Percentiles rank a stretch among this genome's conserved stretches.
Conservation (phyloP, 2,888 invertebrate species). For the Nemoura dubitans region DNA sequence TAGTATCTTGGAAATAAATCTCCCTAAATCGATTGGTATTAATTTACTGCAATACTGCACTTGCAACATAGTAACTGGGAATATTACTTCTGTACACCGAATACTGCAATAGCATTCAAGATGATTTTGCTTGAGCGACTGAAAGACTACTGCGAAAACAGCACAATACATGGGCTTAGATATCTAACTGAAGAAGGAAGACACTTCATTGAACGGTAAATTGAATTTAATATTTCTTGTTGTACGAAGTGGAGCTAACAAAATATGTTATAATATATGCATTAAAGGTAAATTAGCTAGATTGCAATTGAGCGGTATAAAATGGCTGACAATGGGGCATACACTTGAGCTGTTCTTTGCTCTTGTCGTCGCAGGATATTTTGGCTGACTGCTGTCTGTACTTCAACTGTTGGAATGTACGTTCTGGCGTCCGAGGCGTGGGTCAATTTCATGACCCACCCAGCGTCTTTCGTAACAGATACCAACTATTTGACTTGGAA, state of each 20-base stretch:
- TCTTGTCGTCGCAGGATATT: conserved; percentile 20
- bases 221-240: neutral
- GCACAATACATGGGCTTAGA: conserved; percentile 24
- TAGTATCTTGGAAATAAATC: neutral
- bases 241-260: neutral
- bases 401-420: conserved; percentile 16
- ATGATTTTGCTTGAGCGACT: neutral
- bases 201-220: conserved; percentile 26
- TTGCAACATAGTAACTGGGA: neutral
- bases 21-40: neutral
- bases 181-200: conserved; percentile 24
- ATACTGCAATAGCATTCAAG: neutral
- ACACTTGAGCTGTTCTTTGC: too few relatives aligned
- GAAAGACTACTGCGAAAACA: conserved; percentile 37
- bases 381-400: neutral
- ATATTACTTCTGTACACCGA: neutral
- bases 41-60: neutral
- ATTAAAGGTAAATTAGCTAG: too few relatives aligned
- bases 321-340: too few relatives aligned
- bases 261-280: neutral
- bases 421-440: conserved; percentile 59
- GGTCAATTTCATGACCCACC: conserved; percentile 70
- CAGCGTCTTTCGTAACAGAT: conserved; percentile 80
- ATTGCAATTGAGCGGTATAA: too few relatives aligned
- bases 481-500: conserved; percentile 78